Conservation (phyloP, 2,113 vertebrate species). For the Sitta europaea region DNA sequence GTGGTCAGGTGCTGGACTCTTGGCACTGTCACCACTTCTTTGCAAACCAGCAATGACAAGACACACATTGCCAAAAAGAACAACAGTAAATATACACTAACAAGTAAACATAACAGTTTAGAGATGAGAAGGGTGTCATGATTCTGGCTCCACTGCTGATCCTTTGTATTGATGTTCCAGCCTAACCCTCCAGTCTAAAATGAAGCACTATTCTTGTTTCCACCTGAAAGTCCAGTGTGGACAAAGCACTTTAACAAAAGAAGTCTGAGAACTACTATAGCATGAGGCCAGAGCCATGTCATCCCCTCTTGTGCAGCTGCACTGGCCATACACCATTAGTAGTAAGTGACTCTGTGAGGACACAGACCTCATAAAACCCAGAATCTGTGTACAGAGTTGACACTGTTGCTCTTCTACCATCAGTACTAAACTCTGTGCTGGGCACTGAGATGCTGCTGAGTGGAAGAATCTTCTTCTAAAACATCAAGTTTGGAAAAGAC, state of each 20-base stretch:
- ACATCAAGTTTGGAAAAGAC: neutral
- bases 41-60: neutral
- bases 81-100: neutral
- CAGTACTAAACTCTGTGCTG: neutral
- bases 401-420: neutral
- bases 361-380: neutral
- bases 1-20: neutral
- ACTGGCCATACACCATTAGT: rapidly evolving
- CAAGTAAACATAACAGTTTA: neutral
- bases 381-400: neutral
- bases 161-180: neutral
- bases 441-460: neutral
- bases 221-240: neutral
- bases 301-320: neutral
- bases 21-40: neutral
- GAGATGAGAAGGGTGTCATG: neutral
- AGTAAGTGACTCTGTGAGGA: neutral
- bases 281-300: neutral
- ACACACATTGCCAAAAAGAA: neutral
- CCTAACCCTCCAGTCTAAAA: neutral
- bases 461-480: neutral
- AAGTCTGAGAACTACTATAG: neutral
- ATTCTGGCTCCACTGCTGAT: neutral
- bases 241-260: neutral
- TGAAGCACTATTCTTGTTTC: neutral